Evolutionary conservation across 2,797 vertebrate genomes (phyloP), one percentile per base, ranked within the genome.

Genomic region (Onychomys leucogaster): DNA sequence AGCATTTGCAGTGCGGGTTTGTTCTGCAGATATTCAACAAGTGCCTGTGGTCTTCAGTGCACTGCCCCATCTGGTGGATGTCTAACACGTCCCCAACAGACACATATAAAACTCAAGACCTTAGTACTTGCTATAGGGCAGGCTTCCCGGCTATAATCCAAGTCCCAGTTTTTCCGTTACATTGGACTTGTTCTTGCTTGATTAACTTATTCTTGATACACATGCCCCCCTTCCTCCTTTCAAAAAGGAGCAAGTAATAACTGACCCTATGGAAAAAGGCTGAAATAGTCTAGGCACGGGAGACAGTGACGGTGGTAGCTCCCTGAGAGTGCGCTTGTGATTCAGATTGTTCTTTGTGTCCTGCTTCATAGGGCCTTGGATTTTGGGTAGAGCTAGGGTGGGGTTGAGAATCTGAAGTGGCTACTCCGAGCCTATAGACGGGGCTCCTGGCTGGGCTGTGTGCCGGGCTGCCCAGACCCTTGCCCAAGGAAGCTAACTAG

Each of bases 111-210:
- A 87, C 25, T 90, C 80, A 19, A 37, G 57, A 78, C 57, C 32
- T 7, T 16, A 17, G 21, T 92, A 17, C 63, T 81, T 92, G 29
- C 23, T 93, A 11, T 87, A 76, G 34, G 49, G 21, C n/a, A 27
- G 71, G 43, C 32, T n/a, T 69, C 43, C 12, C 32, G 27, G 34
- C 69, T 52, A 34, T 92, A 90, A 32, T 32, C 67, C 17, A 52
- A 85, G 8, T 12, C 41, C 46, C 89, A 3, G 5, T 49, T 94
- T 91, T 71, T 82, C 23, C 34, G 14, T 82, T 23, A 13, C 13
- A 6, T 94, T 87, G 89, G 43, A 71, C 80, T 82, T 73, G 82
- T 89, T 49, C 81, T 61, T 81, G 77, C 81, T 61, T 81, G 77
- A 9, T 80, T 61, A 65, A 77, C 80, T 61, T 37, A 43, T 19